A percentile compares a stretch with the other conserved stretches of the same genome.
These are phyloP conservation scores for Bellardia pandia DNA, from an alignment of 2,888 invertebrate genomes.

Conservation along the genomic window DNA sequence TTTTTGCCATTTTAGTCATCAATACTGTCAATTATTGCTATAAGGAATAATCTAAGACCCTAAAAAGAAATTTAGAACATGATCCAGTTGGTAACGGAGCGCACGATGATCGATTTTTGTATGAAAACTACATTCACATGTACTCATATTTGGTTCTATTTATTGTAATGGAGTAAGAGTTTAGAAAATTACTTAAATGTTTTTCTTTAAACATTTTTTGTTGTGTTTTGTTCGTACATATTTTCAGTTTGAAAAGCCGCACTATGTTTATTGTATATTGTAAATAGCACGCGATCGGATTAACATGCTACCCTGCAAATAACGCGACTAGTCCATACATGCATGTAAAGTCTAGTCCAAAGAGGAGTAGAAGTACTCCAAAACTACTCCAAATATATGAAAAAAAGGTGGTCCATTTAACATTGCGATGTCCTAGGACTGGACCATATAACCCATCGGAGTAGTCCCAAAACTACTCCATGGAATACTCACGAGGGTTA, in stretches of 20 bases:
- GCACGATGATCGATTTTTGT: slow-evolving; percentile 29
- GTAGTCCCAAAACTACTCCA: too few species aligned
- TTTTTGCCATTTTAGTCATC: slow-evolving; percentile 6
- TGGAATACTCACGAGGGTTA: too few species aligned
- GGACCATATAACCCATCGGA: too few species aligned
- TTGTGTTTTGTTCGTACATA: background rate
- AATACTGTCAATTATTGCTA: slow-evolving; percentile 46
- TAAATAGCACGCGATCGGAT: slow-evolving; percentile 56
- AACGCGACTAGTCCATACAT: too few species aligned
- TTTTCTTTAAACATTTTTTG: slow-evolving; percentile 18
- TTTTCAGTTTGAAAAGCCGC: background rate
- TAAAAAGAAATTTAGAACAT: background rate
- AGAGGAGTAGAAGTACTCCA: too few species aligned
- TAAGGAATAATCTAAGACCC: background rate
- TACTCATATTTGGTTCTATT: background rate
- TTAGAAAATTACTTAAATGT: slow-evolving; percentile 43
- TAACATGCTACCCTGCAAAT: background rate
- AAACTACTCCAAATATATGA: too few species aligned
- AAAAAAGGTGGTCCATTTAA: too few species aligned
- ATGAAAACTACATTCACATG: background rate
- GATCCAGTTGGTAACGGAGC: slow-evolving; percentile 8
- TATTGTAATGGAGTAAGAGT: background rate
- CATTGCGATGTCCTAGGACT: too few species aligned
- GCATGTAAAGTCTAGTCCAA: too few species aligned
- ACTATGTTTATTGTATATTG: slow-evolving; percentile 17